phyloP scores from a whole-genome alignment of 30 jellyfish, hydroid and myxozoan species.

The Hydractinia symbiolongicarpus region DNA sequence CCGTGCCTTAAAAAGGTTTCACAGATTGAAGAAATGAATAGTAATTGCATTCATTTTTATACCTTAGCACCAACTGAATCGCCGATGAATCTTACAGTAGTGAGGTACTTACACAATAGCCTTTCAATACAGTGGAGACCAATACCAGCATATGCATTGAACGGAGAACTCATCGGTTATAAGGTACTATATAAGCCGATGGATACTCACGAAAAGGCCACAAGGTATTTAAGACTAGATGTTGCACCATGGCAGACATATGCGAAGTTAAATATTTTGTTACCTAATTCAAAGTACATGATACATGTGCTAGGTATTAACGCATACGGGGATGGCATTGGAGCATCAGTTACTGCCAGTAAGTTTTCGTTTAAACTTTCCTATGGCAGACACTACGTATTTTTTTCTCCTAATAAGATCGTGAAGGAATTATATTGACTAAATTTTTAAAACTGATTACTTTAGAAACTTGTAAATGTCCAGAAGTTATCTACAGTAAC shows the following conservation, averaged over 20 bases:
- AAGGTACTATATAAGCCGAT: not conserved
- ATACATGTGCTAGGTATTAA: constrained; percentile 3
- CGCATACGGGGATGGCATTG: constrained; percentile 1
- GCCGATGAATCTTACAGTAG: not conserved
- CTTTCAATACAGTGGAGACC: not conserved
- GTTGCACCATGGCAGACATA: not conserved
- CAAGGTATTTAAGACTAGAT: not conserved
- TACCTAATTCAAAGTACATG: not conserved
- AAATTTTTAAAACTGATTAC: not conserved
- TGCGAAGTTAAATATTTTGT: not conserved
- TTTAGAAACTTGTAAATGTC: constrained; percentile 83
- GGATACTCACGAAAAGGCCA: not conserved
- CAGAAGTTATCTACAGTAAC: constrained; percentile 52
- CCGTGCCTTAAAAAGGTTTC: not conserved
- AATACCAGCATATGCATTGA: not conserved
- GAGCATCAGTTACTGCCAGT: not conserved
- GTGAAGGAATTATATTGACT: not conserved
- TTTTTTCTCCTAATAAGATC: too few relatives aligned
- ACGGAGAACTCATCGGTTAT: constrained; percentile 8
- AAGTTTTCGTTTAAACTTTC: not conserved
- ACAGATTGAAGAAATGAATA: not conserved
- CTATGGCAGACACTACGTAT: too few relatives aligned
- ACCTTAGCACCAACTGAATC: constrained; percentile 21
- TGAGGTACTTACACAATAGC: not conserved
- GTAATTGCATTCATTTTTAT: not conserved